A percentile compares a stretch with the other conserved stretches of the same genome.
Conservation (phyloP, 2,797 vertebrate genomes). For the Alcedo atthis region DNA sequence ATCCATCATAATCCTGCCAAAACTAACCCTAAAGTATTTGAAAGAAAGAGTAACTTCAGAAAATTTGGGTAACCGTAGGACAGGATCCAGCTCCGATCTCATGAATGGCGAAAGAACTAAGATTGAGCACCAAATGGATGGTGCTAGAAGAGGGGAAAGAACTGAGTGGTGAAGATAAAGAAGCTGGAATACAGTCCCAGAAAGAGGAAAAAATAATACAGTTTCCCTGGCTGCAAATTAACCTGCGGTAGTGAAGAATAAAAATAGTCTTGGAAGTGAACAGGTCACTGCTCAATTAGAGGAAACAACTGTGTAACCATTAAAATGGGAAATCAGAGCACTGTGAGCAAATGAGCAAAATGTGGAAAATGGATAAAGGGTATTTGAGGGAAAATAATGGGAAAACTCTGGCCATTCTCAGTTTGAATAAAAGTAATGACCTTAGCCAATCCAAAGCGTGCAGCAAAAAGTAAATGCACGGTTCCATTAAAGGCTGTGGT, state of each 20-base stretch:
- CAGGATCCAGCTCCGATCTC: background rate
- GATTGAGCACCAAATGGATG: background rate
- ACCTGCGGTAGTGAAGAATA: background rate
- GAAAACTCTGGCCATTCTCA: background rate
- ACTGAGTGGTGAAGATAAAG: background rate
- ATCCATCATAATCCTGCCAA: background rate
- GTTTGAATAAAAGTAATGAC: constrained; percentile 38
- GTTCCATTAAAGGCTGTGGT: background rate
- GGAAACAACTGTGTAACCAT: background rate
- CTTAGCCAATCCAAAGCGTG: background rate
- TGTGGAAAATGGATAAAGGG: background rate
- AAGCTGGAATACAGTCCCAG: background rate
- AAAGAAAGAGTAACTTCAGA: background rate
- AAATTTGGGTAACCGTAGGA: background rate
- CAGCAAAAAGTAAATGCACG: background rate
- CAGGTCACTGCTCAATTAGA: background rate
- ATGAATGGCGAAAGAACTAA: background rate
- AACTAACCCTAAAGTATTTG: background rate
- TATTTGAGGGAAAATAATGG: background rate
- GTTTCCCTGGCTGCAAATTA: background rate
- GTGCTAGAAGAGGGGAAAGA: background rate
- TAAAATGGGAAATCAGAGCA: background rate
- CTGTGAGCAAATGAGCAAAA: background rate
- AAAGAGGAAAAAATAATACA: background rate
- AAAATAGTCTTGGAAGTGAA: background rate